Evolutionary conservation across 2,113 vertebrate species (phyloP).

Genomic region (Percina caprodes): DNA sequence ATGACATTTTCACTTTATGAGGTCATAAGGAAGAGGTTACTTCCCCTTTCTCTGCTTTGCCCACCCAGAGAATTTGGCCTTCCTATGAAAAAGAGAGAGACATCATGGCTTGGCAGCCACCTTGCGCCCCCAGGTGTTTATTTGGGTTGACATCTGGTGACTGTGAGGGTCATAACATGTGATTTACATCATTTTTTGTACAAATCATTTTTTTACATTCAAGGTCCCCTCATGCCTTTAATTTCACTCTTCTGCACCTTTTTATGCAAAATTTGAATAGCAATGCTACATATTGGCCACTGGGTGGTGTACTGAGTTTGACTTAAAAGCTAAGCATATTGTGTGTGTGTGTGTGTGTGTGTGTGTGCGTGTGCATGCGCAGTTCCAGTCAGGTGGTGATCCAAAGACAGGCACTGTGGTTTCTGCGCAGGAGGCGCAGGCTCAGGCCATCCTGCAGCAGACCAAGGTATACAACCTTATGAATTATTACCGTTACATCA

Average conservation of each 20-base stretch:
- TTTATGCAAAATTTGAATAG: conserved; percentile 1
- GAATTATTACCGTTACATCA: not conserved
- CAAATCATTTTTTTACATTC: not conserved
- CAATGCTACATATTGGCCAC: conserved; percentile 50
- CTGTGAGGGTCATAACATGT: not conserved
- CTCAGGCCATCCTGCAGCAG: conserved; percentile 96
- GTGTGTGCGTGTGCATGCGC: conserved; percentile 31
- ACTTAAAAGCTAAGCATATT: not conserved
- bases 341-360: conserved; percentile 23
- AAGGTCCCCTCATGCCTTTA: not conserved
- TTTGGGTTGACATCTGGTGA: not conserved
- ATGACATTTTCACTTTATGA: no score
- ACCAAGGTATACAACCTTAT: conserved; percentile 84
- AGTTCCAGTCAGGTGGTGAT: conserved; percentile 95
- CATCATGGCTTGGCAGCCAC: no score
- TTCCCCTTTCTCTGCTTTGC: no score
- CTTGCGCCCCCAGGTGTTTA: not conserved
- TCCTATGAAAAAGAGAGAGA: no score
- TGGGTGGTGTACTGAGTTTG: conserved; percentile 61
- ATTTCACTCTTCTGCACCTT: not conserved
- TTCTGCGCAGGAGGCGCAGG: conserved; percentile 96
- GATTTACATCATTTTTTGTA: conserved; percentile 2
- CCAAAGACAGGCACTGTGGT: conserved; percentile 87
- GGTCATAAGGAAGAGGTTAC: no score
- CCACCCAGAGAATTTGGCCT: no score